Percentiles rank a stretch among this genome's conserved stretches.
phyloP scores from a whole-genome alignment of 2,113 vertebrate genomes.

The Dendropsophus ebraccatus region DNA sequence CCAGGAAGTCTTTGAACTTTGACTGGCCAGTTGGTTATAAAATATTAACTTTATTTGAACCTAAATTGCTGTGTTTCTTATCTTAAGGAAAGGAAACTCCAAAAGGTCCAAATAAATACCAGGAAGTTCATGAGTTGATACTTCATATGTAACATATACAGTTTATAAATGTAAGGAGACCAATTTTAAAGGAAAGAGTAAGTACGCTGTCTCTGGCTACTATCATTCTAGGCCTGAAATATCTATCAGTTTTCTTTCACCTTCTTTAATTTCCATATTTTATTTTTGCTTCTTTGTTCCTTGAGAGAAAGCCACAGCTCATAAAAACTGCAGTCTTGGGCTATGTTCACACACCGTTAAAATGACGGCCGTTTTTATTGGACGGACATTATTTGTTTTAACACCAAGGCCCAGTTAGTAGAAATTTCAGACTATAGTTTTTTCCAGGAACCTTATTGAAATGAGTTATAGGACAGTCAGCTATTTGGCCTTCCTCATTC shows the following conservation, averaged over 20 bases:
- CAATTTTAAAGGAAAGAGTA: not conserved
- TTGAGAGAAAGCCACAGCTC: not conserved
- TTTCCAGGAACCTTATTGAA: too few relatives aligned
- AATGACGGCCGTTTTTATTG: too few relatives aligned
- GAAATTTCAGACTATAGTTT: too few relatives aligned
- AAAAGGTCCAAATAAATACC: constrained; percentile 14
- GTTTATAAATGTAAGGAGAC: constrained; percentile 1
- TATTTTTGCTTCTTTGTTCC: not conserved
- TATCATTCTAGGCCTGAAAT: not conserved
- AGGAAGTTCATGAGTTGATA: constrained; percentile 36
- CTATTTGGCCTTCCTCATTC: too few relatives aligned
- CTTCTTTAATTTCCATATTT: not conserved
- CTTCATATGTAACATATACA: constrained; percentile 20
- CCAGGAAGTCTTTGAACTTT: constrained; percentile 29
- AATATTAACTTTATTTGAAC: constrained; percentile 38
- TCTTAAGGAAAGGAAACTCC: constrained; percentile 23
- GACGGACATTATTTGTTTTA: too few relatives aligned
- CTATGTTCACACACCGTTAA: too few relatives aligned
- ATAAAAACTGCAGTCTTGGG: not conserved
- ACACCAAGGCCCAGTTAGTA: too few relatives aligned
- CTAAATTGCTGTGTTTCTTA: constrained; percentile 1
- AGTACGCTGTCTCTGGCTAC: not conserved
- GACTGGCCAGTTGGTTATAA: not conserved
- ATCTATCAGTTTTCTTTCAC: not conserved
- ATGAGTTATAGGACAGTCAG: too few relatives aligned